Evolutionary conservation across 2,888 invertebrate genomes (phyloP).

Genomic region (Branchipolynoe longqiensis): DNA sequence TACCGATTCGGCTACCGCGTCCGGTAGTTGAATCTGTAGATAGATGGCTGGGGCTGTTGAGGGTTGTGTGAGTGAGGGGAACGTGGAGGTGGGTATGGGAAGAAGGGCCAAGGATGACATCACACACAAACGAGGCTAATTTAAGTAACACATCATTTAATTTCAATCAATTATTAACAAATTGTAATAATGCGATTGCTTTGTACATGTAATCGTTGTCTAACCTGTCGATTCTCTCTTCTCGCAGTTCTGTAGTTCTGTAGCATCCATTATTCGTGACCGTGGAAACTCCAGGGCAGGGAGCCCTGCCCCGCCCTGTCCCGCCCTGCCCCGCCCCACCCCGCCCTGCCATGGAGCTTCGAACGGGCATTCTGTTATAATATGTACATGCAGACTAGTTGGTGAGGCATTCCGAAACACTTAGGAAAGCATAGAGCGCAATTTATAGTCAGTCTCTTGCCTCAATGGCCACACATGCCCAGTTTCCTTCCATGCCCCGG

Average conservation of each 20-base stretch:
- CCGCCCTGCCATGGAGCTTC: no score
- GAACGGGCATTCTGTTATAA: no score
- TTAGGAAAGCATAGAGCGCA: neutral
- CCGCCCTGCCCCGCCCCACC: neutral
- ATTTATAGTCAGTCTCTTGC: neutral
- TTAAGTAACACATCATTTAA: constrained; percentile 59
- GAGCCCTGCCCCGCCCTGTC: neutral
- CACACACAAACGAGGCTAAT: constrained; percentile 38
- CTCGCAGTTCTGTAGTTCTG: neutral
- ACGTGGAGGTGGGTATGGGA: no score
- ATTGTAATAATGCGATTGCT: constrained; percentile 56
- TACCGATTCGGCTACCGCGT: no score
- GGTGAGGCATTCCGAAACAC: constrained; percentile 6
- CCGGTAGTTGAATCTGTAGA: no score
- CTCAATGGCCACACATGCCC: no score
- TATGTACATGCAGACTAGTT: constrained; percentile 14
- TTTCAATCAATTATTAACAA: constrained; percentile 61
- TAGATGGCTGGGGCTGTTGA: neutral
- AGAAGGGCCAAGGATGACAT: neutral
- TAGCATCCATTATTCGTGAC: neutral
- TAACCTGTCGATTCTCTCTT: constrained; percentile 30
- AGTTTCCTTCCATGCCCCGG: neutral
- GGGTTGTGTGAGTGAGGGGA: no score
- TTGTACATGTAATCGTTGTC: constrained; percentile 42
- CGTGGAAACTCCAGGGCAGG: neutral